Evolutionary conservation across 2,888 invertebrate genomes (phyloP).

Genomic region (Oscheius sp.): DNA sequence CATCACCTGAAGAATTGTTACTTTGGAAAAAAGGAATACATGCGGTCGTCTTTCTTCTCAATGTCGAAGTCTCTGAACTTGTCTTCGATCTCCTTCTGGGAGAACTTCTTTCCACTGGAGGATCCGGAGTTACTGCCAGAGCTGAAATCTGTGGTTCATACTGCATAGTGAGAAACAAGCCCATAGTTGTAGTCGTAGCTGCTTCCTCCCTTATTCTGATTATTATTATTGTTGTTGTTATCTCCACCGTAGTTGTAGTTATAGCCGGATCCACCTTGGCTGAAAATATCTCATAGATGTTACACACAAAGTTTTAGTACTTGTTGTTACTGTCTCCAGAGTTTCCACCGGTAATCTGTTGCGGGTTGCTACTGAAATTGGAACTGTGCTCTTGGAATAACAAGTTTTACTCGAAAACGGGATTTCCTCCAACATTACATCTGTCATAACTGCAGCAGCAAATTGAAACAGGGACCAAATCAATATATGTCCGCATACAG

Average conservation of each 20-base stretch:
- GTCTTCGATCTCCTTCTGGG: slow-evolving; percentile 30
- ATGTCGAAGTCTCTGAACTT: slow-evolving; percentile 26
- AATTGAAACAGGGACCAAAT: slow-evolving; percentile 64
- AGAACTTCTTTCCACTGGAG: not conserved
- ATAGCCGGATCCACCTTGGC: slow-evolving; percentile 23
- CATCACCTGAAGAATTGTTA: not conserved
- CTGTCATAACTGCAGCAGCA: slow-evolving; percentile 66
- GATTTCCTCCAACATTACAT: slow-evolving; percentile 64
- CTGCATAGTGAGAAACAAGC: not conserved
- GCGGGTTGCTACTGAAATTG: not conserved
- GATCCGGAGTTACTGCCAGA: not conserved
- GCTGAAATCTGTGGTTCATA: not conserved
- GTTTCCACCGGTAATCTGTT: not conserved
- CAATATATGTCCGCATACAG: slow-evolving; percentile 66
- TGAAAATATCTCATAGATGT: not conserved
- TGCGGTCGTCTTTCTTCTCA: slow-evolving; percentile 13
- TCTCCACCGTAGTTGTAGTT: slow-evolving; percentile 19
- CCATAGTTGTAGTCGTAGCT: slow-evolving; percentile 26
- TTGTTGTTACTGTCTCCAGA: not conserved
- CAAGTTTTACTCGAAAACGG: slow-evolving; percentile 10
- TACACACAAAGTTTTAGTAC: not conserved
- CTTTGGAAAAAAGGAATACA: not conserved
- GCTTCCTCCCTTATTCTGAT: not conserved
- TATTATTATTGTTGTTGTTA: not conserved
- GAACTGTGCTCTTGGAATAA: not conserved